Conservation (phyloP, 2,888 invertebrate species). For the Vanessa cardui region DNA sequence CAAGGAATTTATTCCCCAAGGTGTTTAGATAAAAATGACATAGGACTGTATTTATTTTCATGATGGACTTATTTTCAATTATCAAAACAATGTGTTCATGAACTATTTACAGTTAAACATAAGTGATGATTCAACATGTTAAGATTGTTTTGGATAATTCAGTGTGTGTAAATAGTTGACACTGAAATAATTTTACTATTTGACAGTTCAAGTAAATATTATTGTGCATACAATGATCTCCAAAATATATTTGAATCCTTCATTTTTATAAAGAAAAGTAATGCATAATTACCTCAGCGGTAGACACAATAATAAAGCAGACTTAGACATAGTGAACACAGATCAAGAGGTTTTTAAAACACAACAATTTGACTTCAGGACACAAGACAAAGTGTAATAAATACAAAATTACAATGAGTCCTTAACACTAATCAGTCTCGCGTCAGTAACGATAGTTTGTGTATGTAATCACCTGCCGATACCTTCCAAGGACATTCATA, state of each 20-base stretch:
- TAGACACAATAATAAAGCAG: constrained; percentile 29
- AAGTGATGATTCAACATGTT: too few relatives aligned
- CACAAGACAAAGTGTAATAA: constrained; percentile 28
- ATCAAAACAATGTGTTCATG: too few relatives aligned
- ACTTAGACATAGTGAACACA: constrained; percentile 32
- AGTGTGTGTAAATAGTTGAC: too few relatives aligned
- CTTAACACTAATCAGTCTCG: constrained; percentile 47
- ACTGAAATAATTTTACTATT: too few relatives aligned
- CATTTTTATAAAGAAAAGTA: background rate
- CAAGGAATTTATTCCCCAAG: too few relatives aligned
- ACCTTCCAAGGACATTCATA: constrained; percentile 58
- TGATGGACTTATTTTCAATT: too few relatives aligned
- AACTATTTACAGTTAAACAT: too few relatives aligned
- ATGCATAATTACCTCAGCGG: constrained; percentile 32
- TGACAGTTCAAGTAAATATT: too few relatives aligned
- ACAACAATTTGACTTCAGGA: constrained; percentile 22
- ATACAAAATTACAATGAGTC: constrained; percentile 28
- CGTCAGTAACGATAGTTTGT: constrained; percentile 31
- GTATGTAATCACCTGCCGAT: constrained; percentile 49
- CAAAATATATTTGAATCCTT: background rate
- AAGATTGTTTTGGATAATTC: too few relatives aligned
- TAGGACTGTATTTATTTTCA: too few relatives aligned
- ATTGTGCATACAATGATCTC: too few relatives aligned
- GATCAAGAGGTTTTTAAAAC: background rate
- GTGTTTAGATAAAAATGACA: too few relatives aligned